Base-by-base conservation (phyloP, 2,888 invertebrate genomes). In the Thymelicus acteon region DNA sequence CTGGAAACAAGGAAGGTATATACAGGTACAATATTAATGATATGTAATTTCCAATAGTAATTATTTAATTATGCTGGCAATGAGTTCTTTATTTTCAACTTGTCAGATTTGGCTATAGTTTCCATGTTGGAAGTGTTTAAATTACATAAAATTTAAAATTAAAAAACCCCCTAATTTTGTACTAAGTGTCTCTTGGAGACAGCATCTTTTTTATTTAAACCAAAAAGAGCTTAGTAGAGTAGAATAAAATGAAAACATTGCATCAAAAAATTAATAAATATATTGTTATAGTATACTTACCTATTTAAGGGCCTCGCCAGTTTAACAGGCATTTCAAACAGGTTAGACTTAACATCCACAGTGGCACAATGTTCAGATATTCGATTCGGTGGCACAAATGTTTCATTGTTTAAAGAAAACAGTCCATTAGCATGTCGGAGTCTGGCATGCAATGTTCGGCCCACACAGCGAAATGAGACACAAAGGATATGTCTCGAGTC, bases 351-450 rank as follows among this genome's bases (percentile, higher is more conserved):
- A 1, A 93, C 92, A 86, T 92, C 90, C 64, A 92, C 93, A 76
- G 91, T 89, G 72, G 93, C 86, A 85, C 93, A 93, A 77, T 93
- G 93, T 76, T 93, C 93, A 71, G 92, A 93, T 85, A 93, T 91
- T 80, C 92, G 86, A 75, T 89, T 92, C 39, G 90, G 91, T 74
- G 93, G 92, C 60, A 93, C 93, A 89, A 94, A 94, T 74, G 94
- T 92, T 80, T 95, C 94, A 86, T 95, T 95, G 76, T 95, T 95
- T 24, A 95, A 79, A 49, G 95, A 95, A 83, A 96, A 96, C 74
- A 95, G 90, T 63, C 96, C 96, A 89, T 96, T 95, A 63, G 95
- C 95, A 84, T 96, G 96, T 84, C 96, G 95, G 76, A 97, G 95
- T 61, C 96, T 92, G 31, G 96, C 96, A 85, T 97, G 97, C 37